Percentiles rank a stretch among this genome's conserved stretches.
These are phyloP conservation scores for Falco naumanni DNA, from an alignment of 2,797 vertebrate species.

Conservation along the genomic window DNA sequence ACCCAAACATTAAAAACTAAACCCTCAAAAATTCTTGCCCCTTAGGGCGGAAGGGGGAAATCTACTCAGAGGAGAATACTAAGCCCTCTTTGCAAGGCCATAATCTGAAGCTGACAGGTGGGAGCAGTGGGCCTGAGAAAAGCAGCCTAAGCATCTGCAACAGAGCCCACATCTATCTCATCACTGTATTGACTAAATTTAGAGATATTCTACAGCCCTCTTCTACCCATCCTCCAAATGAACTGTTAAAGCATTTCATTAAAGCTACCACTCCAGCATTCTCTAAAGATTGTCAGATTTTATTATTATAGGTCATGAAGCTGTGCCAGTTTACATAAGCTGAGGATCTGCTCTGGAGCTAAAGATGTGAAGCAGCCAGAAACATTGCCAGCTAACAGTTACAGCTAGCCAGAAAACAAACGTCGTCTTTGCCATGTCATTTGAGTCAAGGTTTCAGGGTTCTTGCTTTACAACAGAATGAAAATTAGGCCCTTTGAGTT, in stretches of 20 bases:
- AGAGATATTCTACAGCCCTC: not conserved
- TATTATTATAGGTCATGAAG: not conserved
- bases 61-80: not conserved
- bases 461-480: not conserved
- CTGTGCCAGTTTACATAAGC: not conserved
- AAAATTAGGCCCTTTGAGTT: not conserved
- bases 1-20: not conserved
- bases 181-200: not conserved
- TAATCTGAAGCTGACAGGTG: not conserved
- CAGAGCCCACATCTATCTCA: not conserved
- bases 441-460: not conserved
- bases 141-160: not conserved
- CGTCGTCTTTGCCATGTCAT: not conserved
- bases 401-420: not conserved
- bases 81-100: not conserved
- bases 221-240: not conserved
- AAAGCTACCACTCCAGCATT: not conserved
- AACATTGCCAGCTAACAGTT: not conserved
- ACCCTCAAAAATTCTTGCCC: not conserved
- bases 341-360: not conserved
- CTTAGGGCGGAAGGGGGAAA: not conserved
- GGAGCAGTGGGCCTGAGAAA: not conserved
- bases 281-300: not conserved
- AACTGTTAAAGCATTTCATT: not conserved
- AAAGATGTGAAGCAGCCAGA: not conserved